Conservation (phyloP, 2,888 invertebrate genomes). For the Arge pagana region DNA sequence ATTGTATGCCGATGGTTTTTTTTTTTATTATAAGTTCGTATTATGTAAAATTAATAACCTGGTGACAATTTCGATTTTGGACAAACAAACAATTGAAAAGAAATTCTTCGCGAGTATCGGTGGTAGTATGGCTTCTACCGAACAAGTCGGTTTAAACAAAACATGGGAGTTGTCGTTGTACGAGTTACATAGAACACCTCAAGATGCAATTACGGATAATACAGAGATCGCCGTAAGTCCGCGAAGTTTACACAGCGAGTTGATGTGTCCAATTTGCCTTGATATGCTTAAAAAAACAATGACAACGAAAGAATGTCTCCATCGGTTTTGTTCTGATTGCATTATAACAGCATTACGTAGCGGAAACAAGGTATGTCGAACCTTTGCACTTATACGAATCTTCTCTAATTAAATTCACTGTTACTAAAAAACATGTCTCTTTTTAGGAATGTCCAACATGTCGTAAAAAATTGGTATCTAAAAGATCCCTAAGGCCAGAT, state of each 20-base stretch:
- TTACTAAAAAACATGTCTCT: neutral
- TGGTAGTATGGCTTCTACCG: constrained; percentile 79
- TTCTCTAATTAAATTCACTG: neutral
- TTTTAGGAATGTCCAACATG: constrained; percentile 93
- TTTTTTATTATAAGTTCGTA: too few relatives aligned
- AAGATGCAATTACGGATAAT: constrained; percentile 93
- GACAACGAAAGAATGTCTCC: constrained; percentile 99
- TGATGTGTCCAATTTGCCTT: constrained; percentile 99
- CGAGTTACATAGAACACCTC: constrained; percentile 92
- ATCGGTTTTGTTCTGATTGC: constrained; percentile 98
- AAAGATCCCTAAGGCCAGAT: constrained; percentile 92
- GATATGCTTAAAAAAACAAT: constrained; percentile 99
- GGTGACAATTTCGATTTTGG: too few relatives aligned
- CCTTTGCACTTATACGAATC: neutral
- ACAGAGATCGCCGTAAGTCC: constrained; percentile 96
- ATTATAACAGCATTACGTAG: constrained; percentile 96
- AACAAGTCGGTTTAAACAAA: constrained; percentile 81
- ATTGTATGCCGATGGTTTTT: too few relatives aligned
- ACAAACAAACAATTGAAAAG: too few relatives aligned
- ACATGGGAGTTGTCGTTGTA: constrained; percentile 97
- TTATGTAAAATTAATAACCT: too few relatives aligned
- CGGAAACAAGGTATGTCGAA: constrained; percentile 76
- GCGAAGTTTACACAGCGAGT: constrained; percentile 90
- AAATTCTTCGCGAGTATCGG: too few relatives aligned
- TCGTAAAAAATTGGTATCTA: constrained; percentile 96